Base-by-base conservation (phyloP, 2,113 vertebrate species). In the Trichechus manatus region DNA sequence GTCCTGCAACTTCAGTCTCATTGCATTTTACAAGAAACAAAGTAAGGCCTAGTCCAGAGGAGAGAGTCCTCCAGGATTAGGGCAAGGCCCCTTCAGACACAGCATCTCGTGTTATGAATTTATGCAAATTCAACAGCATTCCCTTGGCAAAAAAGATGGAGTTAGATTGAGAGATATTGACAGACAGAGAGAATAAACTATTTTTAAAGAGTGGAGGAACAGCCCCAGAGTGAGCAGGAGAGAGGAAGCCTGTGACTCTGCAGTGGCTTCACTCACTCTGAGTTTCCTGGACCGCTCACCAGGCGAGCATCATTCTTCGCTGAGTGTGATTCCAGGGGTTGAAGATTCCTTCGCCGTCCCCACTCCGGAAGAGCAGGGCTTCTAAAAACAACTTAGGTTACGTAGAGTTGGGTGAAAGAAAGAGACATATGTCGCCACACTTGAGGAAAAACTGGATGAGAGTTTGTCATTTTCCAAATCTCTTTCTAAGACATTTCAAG, bases 21-120 rank as follows among this genome's bases (percentile, higher is more conserved):
- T 6, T 74, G 59, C 20, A 61, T 61, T 95, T 93, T 86, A 86
- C n/a, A 97, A 89, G 27, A 81, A 87, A 70, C 36, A 63, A 78
- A 70, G 14, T 82, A 47, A 89, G 33, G 23, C 33, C 42, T 66
- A 29, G 39, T 42, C 1, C 36, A 70, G 17, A 44, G 63, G 79
- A 83, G 74, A 25, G 36, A 70, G 27, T 42, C 53, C 61, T 81
- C 72, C 31, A 39, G 7, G 29, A 0, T 10, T 47, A 31, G 29
- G 33, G 31, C 44, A 91, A 72, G 33, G 90, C 5, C n/a, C 15
- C 20, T 27, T 91, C 74, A 70, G 86, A 15, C 61, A 53, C 6
- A 33, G 20, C 8, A 47, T 33, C 19, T 82, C 42, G 5, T 56
- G 44, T 72, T 42, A 79, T 29, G 53, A 87, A 72, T 3, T 90